Percentiles rank a stretch among this genome's conserved stretches.
Conservation (phyloP, 2,113 vertebrate genomes). For the Columbina picui region DNA sequence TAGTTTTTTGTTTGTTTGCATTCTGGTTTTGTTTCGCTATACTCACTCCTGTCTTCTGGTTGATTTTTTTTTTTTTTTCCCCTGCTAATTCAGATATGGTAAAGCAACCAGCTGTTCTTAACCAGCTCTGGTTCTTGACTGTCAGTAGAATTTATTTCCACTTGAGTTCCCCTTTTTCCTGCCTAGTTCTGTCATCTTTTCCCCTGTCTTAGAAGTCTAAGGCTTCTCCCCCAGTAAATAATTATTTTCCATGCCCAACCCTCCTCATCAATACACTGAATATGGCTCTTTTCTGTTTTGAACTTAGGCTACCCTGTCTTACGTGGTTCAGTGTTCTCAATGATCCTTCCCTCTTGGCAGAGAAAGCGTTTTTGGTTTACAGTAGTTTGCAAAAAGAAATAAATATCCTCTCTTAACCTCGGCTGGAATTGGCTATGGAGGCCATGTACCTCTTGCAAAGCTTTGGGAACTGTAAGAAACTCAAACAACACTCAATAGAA, state of each 20-base stretch:
- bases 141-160: background rate
- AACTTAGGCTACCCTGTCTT: background rate
- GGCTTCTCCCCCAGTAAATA: background rate
- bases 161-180: background rate
- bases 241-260: background rate
- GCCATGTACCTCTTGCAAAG: fast-evolving
- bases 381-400: background rate
- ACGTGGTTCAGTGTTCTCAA: background rate
- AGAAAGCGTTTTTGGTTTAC: background rate
- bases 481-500: background rate
- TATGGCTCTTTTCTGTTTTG: background rate
- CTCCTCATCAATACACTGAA: background rate
- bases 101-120: background rate
- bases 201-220: background rate
- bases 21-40: background rate
- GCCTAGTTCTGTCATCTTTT: background rate
- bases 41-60: background rate
- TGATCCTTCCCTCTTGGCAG: background rate
- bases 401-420: background rate
- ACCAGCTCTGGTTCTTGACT: background rate
- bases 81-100: background rate
- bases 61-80: background rate
- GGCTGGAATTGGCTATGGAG: background rate
- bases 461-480: background rate
- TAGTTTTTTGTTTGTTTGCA: background rate